Base-by-base conservation (phyloP, 2,888 invertebrate species). In the Parnassius smintheus region DNA sequence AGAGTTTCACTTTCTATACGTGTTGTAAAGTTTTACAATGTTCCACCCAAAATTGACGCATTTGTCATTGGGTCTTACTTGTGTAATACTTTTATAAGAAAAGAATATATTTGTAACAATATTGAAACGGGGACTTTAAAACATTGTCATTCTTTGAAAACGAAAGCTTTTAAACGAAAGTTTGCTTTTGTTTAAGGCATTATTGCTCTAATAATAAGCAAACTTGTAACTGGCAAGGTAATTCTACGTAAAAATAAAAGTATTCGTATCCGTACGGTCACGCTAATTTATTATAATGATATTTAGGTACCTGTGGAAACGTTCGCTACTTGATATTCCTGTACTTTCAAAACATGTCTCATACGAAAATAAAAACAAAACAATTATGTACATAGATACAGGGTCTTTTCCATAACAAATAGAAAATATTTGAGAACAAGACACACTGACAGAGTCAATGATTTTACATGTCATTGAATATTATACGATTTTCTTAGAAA, bases 91-190 rank as follows among this genome's bases (percentile, higher is more conserved):
- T 35, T 35, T 35, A 4, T 35, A 7, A 35, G 35, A 7, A 35
- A 35, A 35, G 35, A 35, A 35, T 35, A 35, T 35, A 35, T 35
- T 35, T 35, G 35, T 35, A 35, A 35, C 35, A 7, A 7, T 35
- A 2, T 35, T 35, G 35, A 35, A 4, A 35, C 42, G 10, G 13
- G 13, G 13, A 35, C 46, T 50, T 10, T 59, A 41, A 63, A 56
- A 42, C 46, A 50, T 50, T 46, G 45, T 51, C 61, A 56, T 57
- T 70, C 69, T 69, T 71, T 62, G 73, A 78, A 81, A 81, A 72
- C 65, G 78, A 80, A 80, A 81, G 79, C 74, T 35, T n/a, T 61
- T 56, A 75, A 78, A 73, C 71, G 79, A 82, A 81, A 82, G 81
- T 77, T 64, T 61, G 22, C 59, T 69, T 72, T 76, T 73, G 71